phyloP scores from a whole-genome alignment of 1,140 invertebrate species.

The Phymastichus coffea region DNA sequence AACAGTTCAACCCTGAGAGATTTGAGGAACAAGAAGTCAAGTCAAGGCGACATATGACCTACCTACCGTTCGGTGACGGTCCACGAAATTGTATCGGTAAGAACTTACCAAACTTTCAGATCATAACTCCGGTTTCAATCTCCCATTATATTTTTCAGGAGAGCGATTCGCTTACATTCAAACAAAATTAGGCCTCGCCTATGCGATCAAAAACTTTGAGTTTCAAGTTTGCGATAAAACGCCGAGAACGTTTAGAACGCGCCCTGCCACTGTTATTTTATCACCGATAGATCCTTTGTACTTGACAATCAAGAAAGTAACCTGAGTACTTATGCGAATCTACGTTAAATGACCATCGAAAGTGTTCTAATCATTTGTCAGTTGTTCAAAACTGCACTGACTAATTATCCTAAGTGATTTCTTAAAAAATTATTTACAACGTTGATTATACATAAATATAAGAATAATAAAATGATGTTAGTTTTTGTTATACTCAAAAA shows the following conservation, averaged over 20 bases:
- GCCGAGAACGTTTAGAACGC: no score
- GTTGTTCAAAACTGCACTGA: no score
- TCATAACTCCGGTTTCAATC: not conserved
- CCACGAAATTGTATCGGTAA: conserved; percentile 59
- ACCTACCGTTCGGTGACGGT: conserved; percentile 62
- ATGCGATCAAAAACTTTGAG: conserved; percentile 28
- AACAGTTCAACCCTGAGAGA: conserved; percentile 61
- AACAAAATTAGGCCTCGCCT: conserved; percentile 33
- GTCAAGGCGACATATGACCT: conserved; percentile 45
- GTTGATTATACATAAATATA: no score
- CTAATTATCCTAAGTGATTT: no score
- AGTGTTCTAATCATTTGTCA: no score
- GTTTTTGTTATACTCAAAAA: no score
- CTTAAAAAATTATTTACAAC: no score
- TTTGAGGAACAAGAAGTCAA: conserved; percentile 16
- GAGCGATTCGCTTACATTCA: conserved; percentile 34
- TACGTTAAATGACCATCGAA: no score
- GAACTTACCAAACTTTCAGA: no score
- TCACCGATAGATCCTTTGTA: not conserved
- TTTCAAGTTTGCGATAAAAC: conserved; percentile 32
- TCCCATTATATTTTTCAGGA: conserved; percentile 19
- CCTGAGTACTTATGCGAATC: no score
- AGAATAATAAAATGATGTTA: no score
- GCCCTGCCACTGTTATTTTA: not conserved
- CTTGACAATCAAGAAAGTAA: not conserved